Evolutionary conservation across 1,140 invertebrate species (phyloP).

Genomic region (Drosophila albomicans): DNA sequence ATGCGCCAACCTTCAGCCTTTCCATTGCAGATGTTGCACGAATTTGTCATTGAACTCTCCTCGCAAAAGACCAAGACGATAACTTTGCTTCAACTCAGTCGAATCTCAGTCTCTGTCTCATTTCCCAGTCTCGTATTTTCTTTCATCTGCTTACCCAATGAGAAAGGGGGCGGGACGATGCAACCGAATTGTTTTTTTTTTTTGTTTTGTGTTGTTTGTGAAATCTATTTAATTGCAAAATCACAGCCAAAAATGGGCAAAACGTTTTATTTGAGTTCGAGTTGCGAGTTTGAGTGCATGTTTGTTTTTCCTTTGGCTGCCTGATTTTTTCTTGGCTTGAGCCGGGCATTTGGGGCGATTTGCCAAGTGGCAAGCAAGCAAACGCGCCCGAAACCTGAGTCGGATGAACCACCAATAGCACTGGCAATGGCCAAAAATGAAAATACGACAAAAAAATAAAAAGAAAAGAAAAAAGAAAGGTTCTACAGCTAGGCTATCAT

Average conservation of each 20-base stretch:
- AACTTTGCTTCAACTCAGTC: constrained; percentile 7
- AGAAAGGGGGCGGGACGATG: neutral
- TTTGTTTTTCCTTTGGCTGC: constrained; percentile 59
- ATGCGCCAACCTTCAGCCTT: constrained; percentile 20
- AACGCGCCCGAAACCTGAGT: constrained; percentile 67
- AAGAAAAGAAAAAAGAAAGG: too few relatives aligned
- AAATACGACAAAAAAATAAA: neutral
- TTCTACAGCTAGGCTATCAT: constrained; percentile 45
- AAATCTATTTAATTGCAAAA: constrained; percentile 83
- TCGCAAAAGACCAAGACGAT: constrained; percentile 29
- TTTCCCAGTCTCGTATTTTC: constrained; percentile 14
- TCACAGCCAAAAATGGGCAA: constrained; percentile 76
- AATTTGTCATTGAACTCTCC: constrained; percentile 76
- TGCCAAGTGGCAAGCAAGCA: constrained; percentile 58
- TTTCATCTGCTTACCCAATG: neutral
- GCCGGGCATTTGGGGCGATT: constrained; percentile 48
- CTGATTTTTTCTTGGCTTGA: constrained; percentile 72
- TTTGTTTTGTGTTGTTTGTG: constrained; percentile 14
- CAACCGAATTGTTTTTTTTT: constrained; percentile 10
- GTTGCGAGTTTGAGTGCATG: constrained; percentile 33
- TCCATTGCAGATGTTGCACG: constrained; percentile 60
- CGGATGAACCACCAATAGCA: constrained; percentile 56
- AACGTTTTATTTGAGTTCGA: constrained; percentile 47
- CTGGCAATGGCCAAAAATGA: constrained; percentile 46
- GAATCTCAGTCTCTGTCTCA: neutral